Base-by-base conservation (phyloP, 92 coral and sea anemone genomes). In the Porites cylindrica region DNA sequence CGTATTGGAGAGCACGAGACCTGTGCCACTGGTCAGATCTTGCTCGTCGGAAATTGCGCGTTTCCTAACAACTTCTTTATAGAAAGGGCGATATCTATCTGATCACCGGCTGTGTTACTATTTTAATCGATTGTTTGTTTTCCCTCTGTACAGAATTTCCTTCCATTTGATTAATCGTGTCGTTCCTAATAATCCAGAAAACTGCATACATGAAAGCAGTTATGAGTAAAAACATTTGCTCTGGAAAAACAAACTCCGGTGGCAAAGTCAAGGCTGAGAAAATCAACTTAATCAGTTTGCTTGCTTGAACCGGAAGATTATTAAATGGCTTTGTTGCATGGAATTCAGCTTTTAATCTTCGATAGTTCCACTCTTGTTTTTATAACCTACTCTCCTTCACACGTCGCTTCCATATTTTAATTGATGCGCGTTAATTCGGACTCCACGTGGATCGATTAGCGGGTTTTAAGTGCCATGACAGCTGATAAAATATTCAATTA, bases 401-500 rank as follows among this genome's bases (percentile, higher is more conserved):
- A 56, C 77, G 67, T 43, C 87, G 20, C 14, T 51, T 19, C 72
- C 19, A 59, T 72, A 19, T 60, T 61, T 83, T 63, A 38, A 59
- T 72, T 60, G 77, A 73, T 13, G 70, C 72, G 80, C 62, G 26
- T 20, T 32, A 72, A 18, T 43, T 64, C 47, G n/a, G 71, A 10
- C 77, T 72, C 80, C 87, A 72, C 87, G 79, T 72, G 79, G 72
- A 66, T 72, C 79, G 62, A 83, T 83, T 72, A 72, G 79, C 56
- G 80, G 14, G 5, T 38, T 82, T 61, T 60, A 63, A 60, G 79
- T 83, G 87, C 85, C 61, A 58, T 43, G 47, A 26, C 72, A 83
- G 87, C 80, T 83, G 79, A 11, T 72, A 51, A 60, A 43, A 60
- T 70, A 83, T 83, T 24, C 80, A 59, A 61, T 83, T 83, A 83